phyloP scores from a whole-genome alignment of 2,888 invertebrate species.

The Euzetes globulus region DNA sequence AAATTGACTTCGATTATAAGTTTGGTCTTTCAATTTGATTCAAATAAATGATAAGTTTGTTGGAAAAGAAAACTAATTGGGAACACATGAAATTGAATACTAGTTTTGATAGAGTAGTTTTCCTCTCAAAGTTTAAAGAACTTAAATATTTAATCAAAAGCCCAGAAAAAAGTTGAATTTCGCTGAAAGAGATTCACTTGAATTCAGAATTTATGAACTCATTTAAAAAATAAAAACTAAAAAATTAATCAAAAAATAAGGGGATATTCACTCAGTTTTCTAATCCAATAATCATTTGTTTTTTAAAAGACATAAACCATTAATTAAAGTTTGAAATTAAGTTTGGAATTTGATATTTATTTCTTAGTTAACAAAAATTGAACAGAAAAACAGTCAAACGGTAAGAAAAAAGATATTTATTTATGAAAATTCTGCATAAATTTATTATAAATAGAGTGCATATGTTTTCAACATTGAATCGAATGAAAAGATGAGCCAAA shows the following conservation, averaged over 20 bases:
- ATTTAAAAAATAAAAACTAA: background rate
- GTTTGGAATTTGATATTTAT: too few species aligned
- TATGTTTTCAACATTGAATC: background rate
- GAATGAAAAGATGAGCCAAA: background rate
- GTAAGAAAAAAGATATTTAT: too few species aligned
- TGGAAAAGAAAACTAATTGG: background rate
- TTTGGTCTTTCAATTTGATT: background rate
- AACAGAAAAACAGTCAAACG: too few species aligned
- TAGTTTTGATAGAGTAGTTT: background rate
- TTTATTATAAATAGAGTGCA: background rate
- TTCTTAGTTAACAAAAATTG: too few species aligned
- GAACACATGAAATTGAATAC: background rate
- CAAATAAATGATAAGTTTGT: background rate
- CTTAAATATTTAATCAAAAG: background rate
- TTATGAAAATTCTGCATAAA: too few species aligned
- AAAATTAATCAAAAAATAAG: background rate
- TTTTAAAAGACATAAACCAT: too few species aligned
- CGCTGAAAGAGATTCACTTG: background rate
- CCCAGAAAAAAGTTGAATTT: background rate
- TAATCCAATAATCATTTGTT: too few species aligned
- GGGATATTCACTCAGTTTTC: too few species aligned
- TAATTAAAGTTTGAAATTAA: too few species aligned
- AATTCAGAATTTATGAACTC: background rate
- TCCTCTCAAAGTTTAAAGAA: background rate
- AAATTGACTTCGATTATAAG: background rate